Base-by-base conservation (phyloP, 2,888 invertebrate species). In the Carterocephalus palaemon region DNA sequence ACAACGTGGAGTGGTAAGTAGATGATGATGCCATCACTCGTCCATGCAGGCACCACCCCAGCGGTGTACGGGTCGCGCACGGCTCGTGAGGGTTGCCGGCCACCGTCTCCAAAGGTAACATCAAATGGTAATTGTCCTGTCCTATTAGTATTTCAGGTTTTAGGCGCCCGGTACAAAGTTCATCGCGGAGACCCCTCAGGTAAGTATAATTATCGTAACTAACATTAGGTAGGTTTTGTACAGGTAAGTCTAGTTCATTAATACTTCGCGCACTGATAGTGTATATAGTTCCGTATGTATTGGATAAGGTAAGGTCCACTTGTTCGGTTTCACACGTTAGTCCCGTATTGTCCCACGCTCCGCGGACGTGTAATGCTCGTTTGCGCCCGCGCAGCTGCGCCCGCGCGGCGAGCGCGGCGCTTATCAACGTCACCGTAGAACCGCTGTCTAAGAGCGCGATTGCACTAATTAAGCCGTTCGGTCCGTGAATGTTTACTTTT, bases 101-200 rank as follows among this genome's bases (percentile, higher is more conserved):
- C 2, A 17, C 2, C n/a, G 48, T 8, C 48, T 58, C 34, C 23
- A 56, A 28, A 0, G 59, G 59, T 31, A 55, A 38, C 10, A 63
- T 12, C 7, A 63, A 49, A 32, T 60, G 7, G 24, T 54, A 57
- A 50, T 64, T 62, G 37, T 62, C 62, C 17, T 61, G 61, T 0
- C 60, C 63, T 17, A 63, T 58, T 15, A 61, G 42, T 3, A 61
- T 24, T 47, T 62, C 53, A 0, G 61, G 61, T n/a, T n/a, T n/a
- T n/a, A n/a, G n/a, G 36, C 54, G 51, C n/a, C 9, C 12, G 15
- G 8, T 9, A 13, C 6, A 22, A n/a, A 53, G 16, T 12, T 26
- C 19, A 17, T 46, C 19, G 47, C 20, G 42, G 4, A 53, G 28
- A 28, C 49, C 48, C 16, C 4, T 8, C 31, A 48, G 29, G 7